These are phyloP conservation scores for Nilaparvata lugens DNA, from an alignment of 1,140 invertebrate species.

Conservation along the genomic window DNA sequence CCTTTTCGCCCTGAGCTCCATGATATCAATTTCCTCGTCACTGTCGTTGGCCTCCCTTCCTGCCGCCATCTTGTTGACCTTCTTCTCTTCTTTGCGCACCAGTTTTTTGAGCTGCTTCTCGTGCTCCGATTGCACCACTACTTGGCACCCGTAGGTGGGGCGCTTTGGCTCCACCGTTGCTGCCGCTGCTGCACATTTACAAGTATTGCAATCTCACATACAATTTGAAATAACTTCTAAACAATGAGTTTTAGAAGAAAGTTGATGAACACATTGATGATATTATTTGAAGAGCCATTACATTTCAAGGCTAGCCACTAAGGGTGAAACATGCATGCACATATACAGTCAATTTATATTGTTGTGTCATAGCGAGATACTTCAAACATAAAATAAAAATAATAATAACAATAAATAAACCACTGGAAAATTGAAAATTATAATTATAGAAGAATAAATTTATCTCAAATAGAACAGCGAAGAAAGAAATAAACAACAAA, in stretches of 20 bases:
- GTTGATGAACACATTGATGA: background rate
- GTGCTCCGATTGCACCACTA: slow-evolving; percentile 73
- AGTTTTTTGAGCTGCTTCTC: slow-evolving; percentile 74
- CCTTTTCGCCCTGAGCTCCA: slow-evolving; percentile 38
- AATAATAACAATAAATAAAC: no score
- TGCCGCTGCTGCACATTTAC: background rate
- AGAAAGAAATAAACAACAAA: no score
- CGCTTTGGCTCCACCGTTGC: slow-evolving; percentile 19
- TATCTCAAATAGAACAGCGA: no score
- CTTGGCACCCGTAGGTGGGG: slow-evolving; percentile 58
- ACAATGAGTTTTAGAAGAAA: background rate
- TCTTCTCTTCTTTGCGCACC: slow-evolving; percentile 83
- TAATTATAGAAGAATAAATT: no score
- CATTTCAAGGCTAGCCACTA: no score
- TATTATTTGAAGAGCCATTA: no score
- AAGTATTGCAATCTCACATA: background rate
- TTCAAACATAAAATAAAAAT: no score
- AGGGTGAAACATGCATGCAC: no score
- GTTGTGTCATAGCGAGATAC: no score
- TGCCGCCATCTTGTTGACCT: slow-evolving; percentile 51
- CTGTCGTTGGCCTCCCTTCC: slow-evolving; percentile 43
- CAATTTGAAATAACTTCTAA: background rate
- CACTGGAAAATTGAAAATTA: no score
- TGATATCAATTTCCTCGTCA: slow-evolving; percentile 39
- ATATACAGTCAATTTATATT: no score